Evolutionary conservation across 2,797 vertebrate genomes (phyloP), one percentile per base, ranked within the genome.

Genomic region (Loris lydekkerianus): DNA sequence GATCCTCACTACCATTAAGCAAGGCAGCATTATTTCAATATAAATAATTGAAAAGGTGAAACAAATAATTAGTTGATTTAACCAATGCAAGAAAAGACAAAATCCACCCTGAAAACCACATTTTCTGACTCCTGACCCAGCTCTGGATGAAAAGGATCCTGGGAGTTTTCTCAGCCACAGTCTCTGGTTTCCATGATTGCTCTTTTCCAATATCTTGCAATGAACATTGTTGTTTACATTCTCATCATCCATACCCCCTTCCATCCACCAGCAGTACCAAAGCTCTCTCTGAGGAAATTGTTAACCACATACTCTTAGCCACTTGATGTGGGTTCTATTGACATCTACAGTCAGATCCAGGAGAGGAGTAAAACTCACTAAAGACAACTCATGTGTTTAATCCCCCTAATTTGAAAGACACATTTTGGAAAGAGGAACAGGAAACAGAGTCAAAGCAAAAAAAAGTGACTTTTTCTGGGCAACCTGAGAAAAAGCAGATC

Each of bases 31-130:
- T 86, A 80, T 85, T 25, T 37, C 31, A 25, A 83, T 25, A 5
- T 58, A 82, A 94, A 73, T 91, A 88, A 34, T 77, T 72, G 82
- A 72, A 86, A 85, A 18, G n/a, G 7, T 69, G 25, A 46, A 86
- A 82, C n/a, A 83, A 5, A 82, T 91, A 63, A 86, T 67, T 37
- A 75, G 40, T 72, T 81, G 9, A n/a, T 91, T 46, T 91, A 15
- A 65, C 25, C n/a, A 77, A 31, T 23, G 21, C 7, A 72, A 72
- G 3, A 77, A 76, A 72, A 43, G 29, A n/a, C 20, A 60, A 93
- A 83, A 11, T 76, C 13, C 88, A 7, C 37, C 10, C 31, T 84
- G 25, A 82, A 81, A 80, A 27, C 10, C 10, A 18, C 5, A 4
- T 72, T 27, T 72, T 29, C 15, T 63, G 21, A 27, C 21, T 34